Base-by-base conservation (phyloP, 2,888 invertebrate genomes). In the Pilophorus perplexus region DNA sequence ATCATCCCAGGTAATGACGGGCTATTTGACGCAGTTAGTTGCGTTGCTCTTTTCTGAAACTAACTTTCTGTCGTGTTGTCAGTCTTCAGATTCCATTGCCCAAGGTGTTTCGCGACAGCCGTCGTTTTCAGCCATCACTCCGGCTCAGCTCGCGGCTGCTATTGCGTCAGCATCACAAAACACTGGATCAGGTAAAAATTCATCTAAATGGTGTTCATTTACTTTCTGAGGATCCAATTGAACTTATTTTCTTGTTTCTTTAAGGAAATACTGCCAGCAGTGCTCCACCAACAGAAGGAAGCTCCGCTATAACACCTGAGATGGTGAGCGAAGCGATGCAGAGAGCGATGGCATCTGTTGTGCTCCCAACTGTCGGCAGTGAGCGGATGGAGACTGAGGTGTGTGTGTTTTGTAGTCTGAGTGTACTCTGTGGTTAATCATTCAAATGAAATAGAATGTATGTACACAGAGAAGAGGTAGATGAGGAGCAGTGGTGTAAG, bases 301-400 rank as follows among this genome's bases (percentile, higher is more conserved):
- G 71, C 18, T 52, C 50, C 40, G 33, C 48, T 38, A 89, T 91
- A 59, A 88, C 90, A 0, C 81, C 85, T 0, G 89, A 90, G 75
- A 86, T 90, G 83, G 88, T 92, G 74, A 86, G 84, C 59, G 87
- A 85, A 75, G 91, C 90, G 3, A 84, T 89, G 75, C 82, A 85
- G 64, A 86, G 87, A 72, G 90, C 88, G 2, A 82, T 87, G 68
- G 80, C 75, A 18, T 64, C 64, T 38, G 70, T 71, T 18, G 50
- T 59, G 6, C 67, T 68, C 18, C 40, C 20, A 10, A 12, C 23
- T 5, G 10, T 16, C 3, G 23, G 23, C 12, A 46, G 23, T 2
- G 59, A 59, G 27, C 59, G 42, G 25, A 59, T 59, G 59, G 59
- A 59, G 6, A 59, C 59, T 8, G 59, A 59, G 40, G 59, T 59